A percentile compares a stretch with the other conserved stretches of the same genome.
phyloP scores from a whole-genome alignment of 2,797 vertebrate genomes.

The Takifugu ocellatus region DNA sequence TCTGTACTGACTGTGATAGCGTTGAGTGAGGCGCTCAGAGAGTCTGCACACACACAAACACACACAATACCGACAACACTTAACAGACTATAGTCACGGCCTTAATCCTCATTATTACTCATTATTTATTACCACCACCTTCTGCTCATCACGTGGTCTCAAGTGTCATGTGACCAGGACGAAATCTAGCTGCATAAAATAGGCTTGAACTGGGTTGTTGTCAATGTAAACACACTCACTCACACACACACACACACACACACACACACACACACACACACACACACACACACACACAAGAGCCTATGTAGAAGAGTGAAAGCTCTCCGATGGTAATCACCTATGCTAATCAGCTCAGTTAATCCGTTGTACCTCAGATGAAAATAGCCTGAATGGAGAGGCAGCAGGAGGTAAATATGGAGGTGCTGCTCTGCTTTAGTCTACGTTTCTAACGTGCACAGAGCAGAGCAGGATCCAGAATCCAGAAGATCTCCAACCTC shows the following conservation, averaged over 20 bases:
- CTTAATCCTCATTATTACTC: no score
- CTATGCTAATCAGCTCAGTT: constrained; percentile 58
- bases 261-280: constrained; percentile 5
- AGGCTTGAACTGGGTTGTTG: no score
- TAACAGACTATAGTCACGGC: no score
- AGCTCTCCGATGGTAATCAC: constrained; percentile 10
- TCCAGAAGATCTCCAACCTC: no score
- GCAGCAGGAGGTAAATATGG: no score
- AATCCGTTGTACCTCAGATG: constrained; percentile 71
- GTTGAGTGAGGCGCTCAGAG: constrained; percentile 68
- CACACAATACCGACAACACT: background rate
- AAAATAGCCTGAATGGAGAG: constrained; percentile 60
- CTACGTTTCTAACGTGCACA: no score
- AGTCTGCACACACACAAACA: constrained; percentile 60
- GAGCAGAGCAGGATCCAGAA: no score
- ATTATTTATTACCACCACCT: no score
- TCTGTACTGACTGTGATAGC: constrained; percentile 78
- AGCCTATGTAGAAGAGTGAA: background rate
- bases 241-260: constrained; percentile 5
- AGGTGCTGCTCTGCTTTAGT: no score
- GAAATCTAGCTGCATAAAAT: no score
- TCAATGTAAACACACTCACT: background rate
- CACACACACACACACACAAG: constrained; percentile 10
- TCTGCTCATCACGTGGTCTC: no score
- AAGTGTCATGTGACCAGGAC: no score